A percentile compares a stretch with the other conserved stretches of the same genome.
phyloP scores from a whole-genome alignment of 2,888 invertebrate genomes.

The Lepeophtheirus nordmannii region DNA sequence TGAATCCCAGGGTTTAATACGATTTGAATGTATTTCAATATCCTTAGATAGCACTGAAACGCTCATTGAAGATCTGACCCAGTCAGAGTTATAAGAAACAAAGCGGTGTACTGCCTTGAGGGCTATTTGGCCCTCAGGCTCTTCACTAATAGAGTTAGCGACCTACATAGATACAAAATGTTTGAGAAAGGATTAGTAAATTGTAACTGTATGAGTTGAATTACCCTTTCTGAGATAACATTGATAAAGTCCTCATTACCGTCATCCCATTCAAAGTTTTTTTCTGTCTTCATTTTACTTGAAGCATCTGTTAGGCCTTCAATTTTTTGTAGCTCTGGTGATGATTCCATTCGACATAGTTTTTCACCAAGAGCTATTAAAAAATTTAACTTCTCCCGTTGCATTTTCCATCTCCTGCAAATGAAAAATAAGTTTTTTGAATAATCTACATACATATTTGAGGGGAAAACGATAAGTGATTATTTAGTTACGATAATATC shows the following conservation, averaged over 20 bases:
- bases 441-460: not conserved
- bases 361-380: slow-evolving; percentile 11
- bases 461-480: too few relatives aligned
- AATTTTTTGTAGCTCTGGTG: not conserved
- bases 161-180: not conserved
- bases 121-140: slow-evolving; percentile 1
- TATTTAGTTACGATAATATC: too few relatives aligned
- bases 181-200: too few relatives aligned
- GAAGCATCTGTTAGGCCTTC: not conserved
- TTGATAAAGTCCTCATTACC: not conserved
- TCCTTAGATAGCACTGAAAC: not conserved
- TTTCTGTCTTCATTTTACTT: not conserved
- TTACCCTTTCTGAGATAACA: slow-evolving; percentile 1
- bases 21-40: too few relatives aligned
- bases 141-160: not conserved
- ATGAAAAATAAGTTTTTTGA: too few relatives aligned
- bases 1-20: too few relatives aligned
- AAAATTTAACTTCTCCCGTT: slow-evolving; percentile 10
- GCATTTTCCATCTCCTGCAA: slow-evolving; percentile 3
- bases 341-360: not conserved
- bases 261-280: slow-evolving; percentile 4
- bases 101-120: slow-evolving; percentile 6
- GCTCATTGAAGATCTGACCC: not conserved
- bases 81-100: slow-evolving; percentile 10
- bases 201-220: too few relatives aligned